phyloP scores from a whole-genome alignment of 2,888 invertebrate genomes.

The Cactoblastis cactorum region DNA sequence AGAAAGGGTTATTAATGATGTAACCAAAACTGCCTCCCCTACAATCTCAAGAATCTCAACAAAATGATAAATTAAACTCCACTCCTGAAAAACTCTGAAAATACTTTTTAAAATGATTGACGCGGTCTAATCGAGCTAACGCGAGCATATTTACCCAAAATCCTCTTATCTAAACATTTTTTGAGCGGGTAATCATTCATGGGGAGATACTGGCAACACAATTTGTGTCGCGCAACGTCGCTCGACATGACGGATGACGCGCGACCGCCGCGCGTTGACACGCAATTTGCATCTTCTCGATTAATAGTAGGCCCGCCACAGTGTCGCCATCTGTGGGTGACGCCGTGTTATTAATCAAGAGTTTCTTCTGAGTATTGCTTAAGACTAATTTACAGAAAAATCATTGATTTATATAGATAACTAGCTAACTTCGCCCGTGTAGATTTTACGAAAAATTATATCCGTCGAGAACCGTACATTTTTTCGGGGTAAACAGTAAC shows the following conservation, averaged over 20 bases:
- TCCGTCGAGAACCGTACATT: too few species aligned
- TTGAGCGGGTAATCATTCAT: slow-evolving; percentile 15
- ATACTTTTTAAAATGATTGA: slow-evolving; percentile 7
- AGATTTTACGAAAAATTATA: too few species aligned
- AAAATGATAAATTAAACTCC: slow-evolving; percentile 5
- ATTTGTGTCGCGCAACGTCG: slow-evolving; percentile 26
- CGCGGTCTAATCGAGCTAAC: slow-evolving; percentile 11
- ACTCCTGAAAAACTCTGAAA: background rate
- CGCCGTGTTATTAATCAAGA: slow-evolving; percentile 10
- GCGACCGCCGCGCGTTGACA: slow-evolving; percentile 27
- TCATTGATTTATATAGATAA: too few species aligned
- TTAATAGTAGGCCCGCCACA: slow-evolving; percentile 39
- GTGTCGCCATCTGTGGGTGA: slow-evolving; percentile 18
- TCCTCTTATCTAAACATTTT: slow-evolving; percentile 13
- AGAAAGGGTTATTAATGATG: background rate
- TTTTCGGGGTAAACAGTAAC: too few species aligned
- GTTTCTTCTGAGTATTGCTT: background rate
- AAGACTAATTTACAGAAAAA: too few species aligned
- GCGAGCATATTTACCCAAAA: slow-evolving; percentile 8
- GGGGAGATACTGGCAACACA: slow-evolving; percentile 24
- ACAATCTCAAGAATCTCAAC: background rate
- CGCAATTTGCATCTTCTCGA: slow-evolving; percentile 48
- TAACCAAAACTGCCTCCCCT: background rate
- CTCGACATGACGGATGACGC: slow-evolving; percentile 23
- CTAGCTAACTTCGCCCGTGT: too few species aligned